phyloP scores from a whole-genome alignment of 2,888 invertebrate genomes.

The Spialia ferax region DNA sequence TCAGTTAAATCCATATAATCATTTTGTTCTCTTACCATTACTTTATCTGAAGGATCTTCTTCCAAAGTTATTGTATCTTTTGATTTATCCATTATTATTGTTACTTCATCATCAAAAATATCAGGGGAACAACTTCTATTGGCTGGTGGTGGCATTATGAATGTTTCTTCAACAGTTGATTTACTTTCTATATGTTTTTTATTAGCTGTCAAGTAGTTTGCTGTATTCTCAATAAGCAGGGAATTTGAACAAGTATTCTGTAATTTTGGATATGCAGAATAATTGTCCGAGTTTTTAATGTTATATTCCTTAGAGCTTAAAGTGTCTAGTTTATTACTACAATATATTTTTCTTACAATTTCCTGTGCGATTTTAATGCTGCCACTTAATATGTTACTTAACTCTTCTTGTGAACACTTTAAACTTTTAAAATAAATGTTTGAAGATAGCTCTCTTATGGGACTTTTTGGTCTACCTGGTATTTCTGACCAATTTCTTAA shows the following conservation, averaged over 20 bases:
- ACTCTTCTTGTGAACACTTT: slow-evolving; percentile 66
- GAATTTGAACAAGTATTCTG: background rate
- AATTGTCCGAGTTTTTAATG: background rate
- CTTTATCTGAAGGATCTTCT: slow-evolving; percentile 42
- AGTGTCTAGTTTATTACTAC: background rate
- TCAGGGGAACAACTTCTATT: slow-evolving; percentile 75
- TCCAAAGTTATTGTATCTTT: slow-evolving; percentile 41
- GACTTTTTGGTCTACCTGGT: slow-evolving; percentile 88
- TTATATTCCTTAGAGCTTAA: background rate
- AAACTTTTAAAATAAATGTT: slow-evolving; percentile 64
- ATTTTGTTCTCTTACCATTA: slow-evolving; percentile 45
- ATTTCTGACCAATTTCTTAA: slow-evolving; percentile 88
- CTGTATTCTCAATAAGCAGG: background rate
- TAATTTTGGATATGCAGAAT: background rate
- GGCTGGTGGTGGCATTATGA: slow-evolving; percentile 16
- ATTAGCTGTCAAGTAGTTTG: too few species aligned
- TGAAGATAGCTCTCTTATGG: slow-evolving; percentile 55
- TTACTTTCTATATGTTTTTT: background rate
- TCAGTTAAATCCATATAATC: slow-evolving; percentile 64
- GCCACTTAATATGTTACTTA: slow-evolving; percentile 73
- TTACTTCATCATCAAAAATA: slow-evolving; percentile 78
- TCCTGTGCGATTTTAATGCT: slow-evolving; percentile 58
- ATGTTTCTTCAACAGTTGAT: background rate
- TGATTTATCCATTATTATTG: slow-evolving; percentile 48
- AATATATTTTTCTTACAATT: slow-evolving; percentile 50